Conservation (phyloP, 2,113 vertebrate genomes). For the Chaenocephalus aceratus region DNA sequence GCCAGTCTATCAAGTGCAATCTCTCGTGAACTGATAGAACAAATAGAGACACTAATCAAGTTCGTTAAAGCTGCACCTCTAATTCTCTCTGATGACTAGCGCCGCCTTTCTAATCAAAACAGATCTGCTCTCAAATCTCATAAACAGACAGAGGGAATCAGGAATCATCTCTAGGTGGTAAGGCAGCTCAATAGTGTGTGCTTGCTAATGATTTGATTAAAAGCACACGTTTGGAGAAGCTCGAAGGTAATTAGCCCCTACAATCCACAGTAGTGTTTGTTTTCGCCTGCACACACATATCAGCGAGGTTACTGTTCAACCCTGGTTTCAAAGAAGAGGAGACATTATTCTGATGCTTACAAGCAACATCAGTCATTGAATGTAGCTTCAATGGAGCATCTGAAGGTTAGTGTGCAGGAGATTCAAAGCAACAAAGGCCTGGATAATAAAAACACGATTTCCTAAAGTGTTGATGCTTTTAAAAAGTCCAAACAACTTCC, state of each 20-base stretch:
- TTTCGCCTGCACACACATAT: slow-evolving; percentile 25
- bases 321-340: slow-evolving; percentile 24
- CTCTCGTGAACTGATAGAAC: slow-evolving; percentile 56
- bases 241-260: slow-evolving; percentile 56
- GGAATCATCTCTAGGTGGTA: slow-evolving; percentile 36
- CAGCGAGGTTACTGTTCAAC: background rate
- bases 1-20: slow-evolving; percentile 38
- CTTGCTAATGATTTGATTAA: slow-evolving; percentile 57
- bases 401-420: slow-evolving; percentile 7
- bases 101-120: slow-evolving; percentile 55
- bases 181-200: slow-evolving; percentile 40
- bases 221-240: slow-evolving; percentile 32
- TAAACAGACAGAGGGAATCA: slow-evolving; percentile 38
- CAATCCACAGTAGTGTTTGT: slow-evolving; percentile 48
- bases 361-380: slow-evolving; percentile 34
- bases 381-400: slow-evolving; percentile 29
- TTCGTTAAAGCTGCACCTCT: slow-evolving; percentile 51
- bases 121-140: slow-evolving; percentile 50
- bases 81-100: slow-evolving; percentile 56
- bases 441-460: slow-evolving; percentile 19
- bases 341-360: background rate
- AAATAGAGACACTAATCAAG: slow-evolving; percentile 63
- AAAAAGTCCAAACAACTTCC: background rate
- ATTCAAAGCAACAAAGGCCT: slow-evolving; percentile 40
- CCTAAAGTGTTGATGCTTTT: background rate